Evolutionary conservation across 2,888 invertebrate species (phyloP).

Genomic region (Melinaea menophilus): DNA sequence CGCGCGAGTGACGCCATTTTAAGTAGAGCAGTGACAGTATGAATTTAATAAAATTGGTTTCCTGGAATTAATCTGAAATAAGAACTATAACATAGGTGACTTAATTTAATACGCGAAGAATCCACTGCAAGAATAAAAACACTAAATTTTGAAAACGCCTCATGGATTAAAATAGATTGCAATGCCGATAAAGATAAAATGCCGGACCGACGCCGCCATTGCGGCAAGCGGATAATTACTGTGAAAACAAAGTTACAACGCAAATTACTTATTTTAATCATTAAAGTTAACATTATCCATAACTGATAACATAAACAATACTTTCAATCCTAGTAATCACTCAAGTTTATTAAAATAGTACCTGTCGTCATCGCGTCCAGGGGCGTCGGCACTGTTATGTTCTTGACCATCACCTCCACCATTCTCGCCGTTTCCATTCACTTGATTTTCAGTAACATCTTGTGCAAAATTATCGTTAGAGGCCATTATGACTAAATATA

Average conservation of each 20-base stretch:
- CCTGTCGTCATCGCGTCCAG: constrained; percentile 90
- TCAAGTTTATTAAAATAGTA: constrained; percentile 47
- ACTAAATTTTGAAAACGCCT: constrained; percentile 69
- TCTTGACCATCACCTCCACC: constrained; percentile 84
- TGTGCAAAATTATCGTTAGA: constrained; percentile 89
- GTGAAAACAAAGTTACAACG: constrained; percentile 50
- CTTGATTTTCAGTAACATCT: constrained; percentile 85
- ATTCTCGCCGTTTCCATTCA: constrained; percentile 79
- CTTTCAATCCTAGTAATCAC: constrained; percentile 6
- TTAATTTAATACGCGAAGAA: constrained; percentile 56
- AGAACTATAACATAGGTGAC: constrained; percentile 62
- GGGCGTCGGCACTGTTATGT: constrained; percentile 85
- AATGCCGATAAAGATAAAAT: constrained; percentile 57
- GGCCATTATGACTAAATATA: constrained; percentile 76
- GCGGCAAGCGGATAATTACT: constrained; percentile 51
- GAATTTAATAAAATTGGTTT: constrained; percentile 51
- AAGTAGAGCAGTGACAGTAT: constrained; percentile 67
- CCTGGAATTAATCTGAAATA: constrained; percentile 65
- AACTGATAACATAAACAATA: constrained; percentile 8
- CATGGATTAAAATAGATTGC: constrained; percentile 64
- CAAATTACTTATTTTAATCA: constrained; percentile 31
- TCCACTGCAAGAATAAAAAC: constrained; percentile 60
- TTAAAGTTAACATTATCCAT: constrained; percentile 21
- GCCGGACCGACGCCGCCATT: constrained; percentile 74
- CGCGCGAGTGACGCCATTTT: constrained; percentile 77